phyloP scores from a whole-genome alignment of 2,888 invertebrate genomes.

The Cheilosia variabilis region DNA sequence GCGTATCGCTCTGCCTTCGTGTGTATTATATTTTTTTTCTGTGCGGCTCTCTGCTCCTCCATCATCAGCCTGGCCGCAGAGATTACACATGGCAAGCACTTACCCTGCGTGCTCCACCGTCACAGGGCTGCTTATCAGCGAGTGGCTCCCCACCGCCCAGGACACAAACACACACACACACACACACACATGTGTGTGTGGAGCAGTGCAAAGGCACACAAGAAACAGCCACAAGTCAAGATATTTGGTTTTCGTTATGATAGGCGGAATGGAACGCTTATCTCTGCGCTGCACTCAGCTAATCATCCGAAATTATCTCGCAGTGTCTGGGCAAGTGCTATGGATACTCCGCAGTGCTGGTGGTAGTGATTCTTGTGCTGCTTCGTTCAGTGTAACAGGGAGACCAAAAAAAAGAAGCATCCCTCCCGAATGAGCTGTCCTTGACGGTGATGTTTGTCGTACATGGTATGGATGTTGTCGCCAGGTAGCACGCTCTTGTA shows the following conservation, averaged over 20 bases:
- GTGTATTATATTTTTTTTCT: conserved; percentile 8
- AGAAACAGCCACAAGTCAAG: conserved; percentile 76
- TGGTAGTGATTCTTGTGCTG: conserved; percentile 12
- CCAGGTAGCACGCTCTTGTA: conserved; percentile 66
- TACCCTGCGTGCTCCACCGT: conserved; percentile 62
- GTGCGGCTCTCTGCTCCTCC: conserved; percentile 44
- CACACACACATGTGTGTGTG: conserved; percentile 12
- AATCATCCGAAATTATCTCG: conserved; percentile 78
- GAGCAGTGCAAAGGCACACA: conserved; percentile 29
- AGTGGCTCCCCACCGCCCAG: conserved; percentile 23
- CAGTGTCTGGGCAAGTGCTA: conserved; percentile 78
- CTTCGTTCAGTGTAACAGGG: not conserved
- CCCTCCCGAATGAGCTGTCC: conserved; percentile 64
- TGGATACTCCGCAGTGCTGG: conserved; percentile 65
- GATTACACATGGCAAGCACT: conserved; percentile 72
- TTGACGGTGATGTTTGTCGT: conserved; percentile 52
- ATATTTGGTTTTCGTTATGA: conserved; percentile 77
- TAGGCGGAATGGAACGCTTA: conserved; percentile 78
- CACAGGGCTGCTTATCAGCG: conserved; percentile 52
- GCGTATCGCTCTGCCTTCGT: conserved; percentile 15
- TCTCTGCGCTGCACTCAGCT: conserved; percentile 79
- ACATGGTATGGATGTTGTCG: conserved; percentile 44
- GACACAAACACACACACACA: conserved; percentile 14
- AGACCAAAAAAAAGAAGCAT: conserved; percentile 23
- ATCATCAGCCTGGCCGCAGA: conserved; percentile 63